These are phyloP conservation scores for Xylocopa sonorina DNA, from an alignment of 1,140 invertebrate species.

Conservation along the genomic window DNA sequence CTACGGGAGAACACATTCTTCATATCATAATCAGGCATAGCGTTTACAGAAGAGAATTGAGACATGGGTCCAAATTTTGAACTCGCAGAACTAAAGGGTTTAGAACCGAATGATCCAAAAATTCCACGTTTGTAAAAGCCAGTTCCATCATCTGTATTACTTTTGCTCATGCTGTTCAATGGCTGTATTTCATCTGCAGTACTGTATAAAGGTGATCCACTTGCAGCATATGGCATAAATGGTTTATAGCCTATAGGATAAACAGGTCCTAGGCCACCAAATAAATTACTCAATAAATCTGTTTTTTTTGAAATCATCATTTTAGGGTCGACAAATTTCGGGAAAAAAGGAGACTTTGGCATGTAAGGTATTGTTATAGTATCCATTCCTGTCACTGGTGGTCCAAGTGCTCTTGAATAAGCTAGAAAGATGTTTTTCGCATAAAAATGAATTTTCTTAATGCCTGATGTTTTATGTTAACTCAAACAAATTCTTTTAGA, in stretches of 20 bases:
- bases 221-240: constrained; percentile 17
- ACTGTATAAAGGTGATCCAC: constrained; percentile 44
- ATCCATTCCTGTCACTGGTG: constrained; percentile 59
- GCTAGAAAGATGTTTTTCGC: constrained; percentile 50
- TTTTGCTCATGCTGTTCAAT: constrained; percentile 8
- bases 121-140: constrained; percentile 56
- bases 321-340: constrained; percentile 76
- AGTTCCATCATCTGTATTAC: constrained; percentile 16
- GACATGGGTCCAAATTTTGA: constrained; percentile 54
- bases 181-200: constrained; percentile 7
- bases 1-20: constrained; percentile 43
- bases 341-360: constrained; percentile 72
- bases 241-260: constrained; percentile 37
- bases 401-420: constrained; percentile 69
- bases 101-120: constrained; percentile 60
- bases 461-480: no score
- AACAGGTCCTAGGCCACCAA: constrained; percentile 65
- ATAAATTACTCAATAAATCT: constrained; percentile 71
- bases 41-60: constrained; percentile 17
- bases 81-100: constrained; percentile 43
- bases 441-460: no score
- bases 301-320: constrained; percentile 74
- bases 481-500: constrained; percentile 16
- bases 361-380: constrained; percentile 72
- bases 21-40: constrained; percentile 18